Evolutionary conservation across 1,140 invertebrate genomes (phyloP), one percentile per base, ranked within the genome.

Genomic region (Cardiocondyla obscurior): DNA sequence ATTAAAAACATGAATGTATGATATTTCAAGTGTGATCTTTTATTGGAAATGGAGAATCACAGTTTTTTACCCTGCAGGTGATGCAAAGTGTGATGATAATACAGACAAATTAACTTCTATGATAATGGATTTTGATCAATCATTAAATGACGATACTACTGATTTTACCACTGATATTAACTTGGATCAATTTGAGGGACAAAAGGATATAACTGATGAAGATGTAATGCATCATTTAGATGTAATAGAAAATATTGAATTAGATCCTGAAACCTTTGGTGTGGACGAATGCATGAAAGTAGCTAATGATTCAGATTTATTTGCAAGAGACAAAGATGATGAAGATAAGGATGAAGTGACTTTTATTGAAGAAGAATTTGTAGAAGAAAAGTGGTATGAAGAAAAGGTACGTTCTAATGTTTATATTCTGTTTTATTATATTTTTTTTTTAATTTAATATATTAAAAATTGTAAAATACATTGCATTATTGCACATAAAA

Each of bases 221-320:
- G 92, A 93, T 42, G 89, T 93, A 25, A 90, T 93, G 89, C 72
- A 89, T 64, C 89, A 93, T 83, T 83, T 92, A 36, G 91, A 93
- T 85, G 90, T 92, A 46, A 91, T 93, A 28, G 93, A 93, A 89
- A 93, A 91, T 70, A 91, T 92, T 62, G 90, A 90, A n/a, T 57
- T 93, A 14, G 83, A 91, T 79, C 85, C 90, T 51, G 77, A 83
- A 22, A 87, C 49, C 39, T 88, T 90, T 74, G 69, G 74, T 85
- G 86, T 82, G 67, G 60, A 51, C 19, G 22, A 69, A 0, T 36
- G 25, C 58, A 49, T 72, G 19, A 14, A 70, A 0, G 4, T 51
- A 65, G 22, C 28, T 55, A 39, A 83, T 22, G 30, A 84, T 28
- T 30, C 51, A 28, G 64, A 62, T 7, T 33, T 84, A 7, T 81